Conservation (phyloP, 2,888 invertebrate species). For the Amphiduros pacificus region DNA sequence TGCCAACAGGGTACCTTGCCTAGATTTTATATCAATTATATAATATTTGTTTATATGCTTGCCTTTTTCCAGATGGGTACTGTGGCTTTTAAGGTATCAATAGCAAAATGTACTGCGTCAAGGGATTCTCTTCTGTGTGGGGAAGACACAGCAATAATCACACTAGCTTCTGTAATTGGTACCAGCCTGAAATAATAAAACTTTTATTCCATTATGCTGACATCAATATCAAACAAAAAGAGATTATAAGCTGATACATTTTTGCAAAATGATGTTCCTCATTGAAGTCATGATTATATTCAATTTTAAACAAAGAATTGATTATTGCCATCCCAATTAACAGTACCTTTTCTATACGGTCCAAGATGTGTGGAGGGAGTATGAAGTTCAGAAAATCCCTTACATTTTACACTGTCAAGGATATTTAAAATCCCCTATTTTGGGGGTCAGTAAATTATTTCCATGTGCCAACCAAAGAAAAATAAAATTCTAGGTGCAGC, state of each 20-base stretch:
- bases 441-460: no score
- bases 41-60: neutral
- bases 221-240: neutral
- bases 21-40: neutral
- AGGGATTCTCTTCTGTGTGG: conserved; percentile 83
- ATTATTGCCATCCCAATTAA: no score
- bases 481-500: no score
- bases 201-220: neutral
- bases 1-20: neutral
- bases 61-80: conserved; percentile 95
- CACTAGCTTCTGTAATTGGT: conserved; percentile 82
- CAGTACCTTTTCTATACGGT: no score
- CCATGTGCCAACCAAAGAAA: no score
- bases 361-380: no score
- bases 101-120: conserved; percentile 79
- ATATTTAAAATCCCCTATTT: no score
- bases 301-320: no score
- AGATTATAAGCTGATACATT: neutral
- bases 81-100: conserved; percentile 80
- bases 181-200: conserved; percentile 63
- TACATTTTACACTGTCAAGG: no score
- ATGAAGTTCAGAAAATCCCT: no score
- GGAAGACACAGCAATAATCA: conserved; percentile 87
- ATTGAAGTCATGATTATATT: no score
- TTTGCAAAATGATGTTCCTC: no score